These are phyloP conservation scores for Alviniconcha marisindica DNA, from an alignment of 1,140 invertebrate species.

Conservation along the genomic window DNA sequence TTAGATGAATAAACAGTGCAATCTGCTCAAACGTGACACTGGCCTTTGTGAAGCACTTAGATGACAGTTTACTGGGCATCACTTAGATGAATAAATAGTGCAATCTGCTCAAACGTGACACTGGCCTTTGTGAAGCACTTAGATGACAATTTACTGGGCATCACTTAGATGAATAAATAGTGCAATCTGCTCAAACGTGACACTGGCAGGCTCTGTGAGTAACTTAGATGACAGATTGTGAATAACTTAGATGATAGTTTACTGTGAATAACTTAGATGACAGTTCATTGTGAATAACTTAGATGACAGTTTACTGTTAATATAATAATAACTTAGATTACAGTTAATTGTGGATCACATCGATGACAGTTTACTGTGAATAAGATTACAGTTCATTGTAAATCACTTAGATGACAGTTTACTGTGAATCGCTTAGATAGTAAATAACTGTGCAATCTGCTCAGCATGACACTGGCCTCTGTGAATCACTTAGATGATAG, in stretches of 20 bases:
- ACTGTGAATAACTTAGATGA: too few species aligned
- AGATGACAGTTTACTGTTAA: too few species aligned
- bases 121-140: not conserved
- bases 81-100: not conserved
- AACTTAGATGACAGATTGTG: not conserved
- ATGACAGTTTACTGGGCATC: not conserved
- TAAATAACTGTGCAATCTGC: too few species aligned
- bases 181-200: not conserved
- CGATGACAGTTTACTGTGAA: too few species aligned
- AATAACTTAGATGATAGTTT: not conserved
- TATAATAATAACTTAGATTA: too few species aligned
- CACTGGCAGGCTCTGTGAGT: not conserved
- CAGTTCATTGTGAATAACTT: too few species aligned
- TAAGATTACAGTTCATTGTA: too few species aligned
- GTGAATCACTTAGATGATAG: too few species aligned
- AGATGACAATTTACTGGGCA: not conserved
- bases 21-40: not conserved
- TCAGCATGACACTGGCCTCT: too few species aligned
- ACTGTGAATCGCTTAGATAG: too few species aligned
- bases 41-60: not conserved
- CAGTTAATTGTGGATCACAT: too few species aligned
- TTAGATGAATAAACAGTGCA: not conserved
- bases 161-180: not conserved
- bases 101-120: not conserved
- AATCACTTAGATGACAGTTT: too few species aligned